Conservation (phyloP, 2,113 vertebrate species). For the Cyphomyrus plagiostoma region DNA sequence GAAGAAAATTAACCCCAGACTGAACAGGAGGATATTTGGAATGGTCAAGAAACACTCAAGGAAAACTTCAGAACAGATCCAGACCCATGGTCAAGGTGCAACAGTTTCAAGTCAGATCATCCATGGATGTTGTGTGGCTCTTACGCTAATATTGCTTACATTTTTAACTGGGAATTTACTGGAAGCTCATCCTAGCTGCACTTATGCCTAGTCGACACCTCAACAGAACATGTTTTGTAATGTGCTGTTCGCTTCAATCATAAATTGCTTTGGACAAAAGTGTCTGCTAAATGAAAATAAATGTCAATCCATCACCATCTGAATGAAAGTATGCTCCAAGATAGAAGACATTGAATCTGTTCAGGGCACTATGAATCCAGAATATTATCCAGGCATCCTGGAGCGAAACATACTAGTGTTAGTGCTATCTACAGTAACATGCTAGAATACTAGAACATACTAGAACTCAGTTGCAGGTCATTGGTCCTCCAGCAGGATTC, state of each 20-base stretch:
- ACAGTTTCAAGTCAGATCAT: neutral
- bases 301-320: neutral
- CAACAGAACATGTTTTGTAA: neutral
- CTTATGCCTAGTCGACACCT: neutral
- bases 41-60: neutral
- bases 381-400: neutral
- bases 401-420: neutral
- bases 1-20: neutral
- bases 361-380: neutral
- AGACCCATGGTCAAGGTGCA: neutral
- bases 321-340: neutral
- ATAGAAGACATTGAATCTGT: neutral
- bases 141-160: neutral
- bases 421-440: neutral
- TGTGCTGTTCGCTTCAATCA: neutral
- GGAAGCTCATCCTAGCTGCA: neutral
- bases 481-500: neutral
- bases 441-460: neutral
- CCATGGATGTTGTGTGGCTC: neutral
- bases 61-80: neutral
- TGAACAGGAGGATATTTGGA: neutral
- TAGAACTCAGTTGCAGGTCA: neutral
- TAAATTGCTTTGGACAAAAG: neutral
- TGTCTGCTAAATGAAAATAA: neutral
- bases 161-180: neutral